A percentile compares a stretch with the other conserved stretches of the same genome.
Evolutionary conservation across 1,140 invertebrate species (phyloP).

Genomic region (Phenacoccus solenopsis): DNA sequence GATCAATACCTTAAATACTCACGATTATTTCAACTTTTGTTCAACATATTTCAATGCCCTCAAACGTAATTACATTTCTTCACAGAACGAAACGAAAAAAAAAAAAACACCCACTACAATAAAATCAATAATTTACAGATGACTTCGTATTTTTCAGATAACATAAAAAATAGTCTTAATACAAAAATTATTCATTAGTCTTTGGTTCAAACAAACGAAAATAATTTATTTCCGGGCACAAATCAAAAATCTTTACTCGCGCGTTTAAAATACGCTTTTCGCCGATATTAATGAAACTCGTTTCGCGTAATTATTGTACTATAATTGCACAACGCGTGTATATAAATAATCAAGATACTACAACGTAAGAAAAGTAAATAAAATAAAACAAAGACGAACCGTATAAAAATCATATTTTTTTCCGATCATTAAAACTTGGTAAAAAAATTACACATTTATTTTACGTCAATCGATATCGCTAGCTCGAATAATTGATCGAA

Average conservation of each 20-base stretch:
- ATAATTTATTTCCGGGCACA: background rate
- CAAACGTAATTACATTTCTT: no score
- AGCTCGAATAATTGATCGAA: no score
- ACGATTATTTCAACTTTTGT: background rate
- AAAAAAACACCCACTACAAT: background rate
- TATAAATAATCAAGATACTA: background rate
- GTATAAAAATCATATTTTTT: conserved; percentile 2
- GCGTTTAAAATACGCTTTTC: no score
- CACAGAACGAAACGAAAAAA: background rate
- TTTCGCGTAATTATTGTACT: background rate
- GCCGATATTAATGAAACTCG: no score
- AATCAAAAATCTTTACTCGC: background rate
- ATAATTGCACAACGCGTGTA: background rate
- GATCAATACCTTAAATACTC: no score
- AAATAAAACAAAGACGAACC: background rate
- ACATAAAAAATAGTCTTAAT: background rate
- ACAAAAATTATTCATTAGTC: background rate
- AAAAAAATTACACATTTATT: background rate
- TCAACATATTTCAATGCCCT: no score
- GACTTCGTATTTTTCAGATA: background rate
- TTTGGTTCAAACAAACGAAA: background rate
- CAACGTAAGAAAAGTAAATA: no score
- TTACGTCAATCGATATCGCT: background rate
- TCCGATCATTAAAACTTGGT: background rate
- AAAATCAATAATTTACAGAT: background rate